Conservation (phyloP, 2,888 invertebrate genomes). For the Pachydiplax longipennis region DNA sequence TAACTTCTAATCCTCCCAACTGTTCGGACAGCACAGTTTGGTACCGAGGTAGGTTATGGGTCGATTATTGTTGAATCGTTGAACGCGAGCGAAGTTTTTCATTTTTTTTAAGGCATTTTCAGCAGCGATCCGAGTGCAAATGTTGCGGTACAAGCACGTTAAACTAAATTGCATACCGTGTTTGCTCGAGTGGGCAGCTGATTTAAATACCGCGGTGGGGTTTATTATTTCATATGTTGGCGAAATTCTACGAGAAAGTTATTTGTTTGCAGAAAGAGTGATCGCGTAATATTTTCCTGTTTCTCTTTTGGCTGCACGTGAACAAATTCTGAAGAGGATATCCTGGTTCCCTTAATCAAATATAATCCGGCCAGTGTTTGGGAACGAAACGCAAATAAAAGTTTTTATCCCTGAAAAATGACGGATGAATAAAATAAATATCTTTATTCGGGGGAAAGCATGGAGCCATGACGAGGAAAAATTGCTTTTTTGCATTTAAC, state of each 20-base stretch:
- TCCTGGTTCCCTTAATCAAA: not conserved
- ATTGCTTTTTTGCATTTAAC: no score
- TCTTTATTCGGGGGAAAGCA: no score
- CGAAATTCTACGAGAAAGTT: not conserved
- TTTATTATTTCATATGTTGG: not conserved
- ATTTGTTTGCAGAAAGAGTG: not conserved
- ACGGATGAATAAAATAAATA: no score
- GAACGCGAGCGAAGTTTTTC: not conserved
- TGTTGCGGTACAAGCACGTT: not conserved
- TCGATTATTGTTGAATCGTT: conserved; percentile 25
- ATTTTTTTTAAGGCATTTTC: not conserved
- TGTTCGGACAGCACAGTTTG: conserved; percentile 1
- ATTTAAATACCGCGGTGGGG: not conserved
- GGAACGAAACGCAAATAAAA: not conserved
- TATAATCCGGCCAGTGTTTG: not conserved
- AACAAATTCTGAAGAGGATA: not conserved
- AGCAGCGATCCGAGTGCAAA: not conserved
- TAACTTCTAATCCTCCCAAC: conserved; percentile 21
- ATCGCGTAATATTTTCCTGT: not conserved
- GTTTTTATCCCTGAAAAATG: not conserved
- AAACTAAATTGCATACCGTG: not conserved
- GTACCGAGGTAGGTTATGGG: not conserved
- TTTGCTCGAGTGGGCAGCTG: not conserved
- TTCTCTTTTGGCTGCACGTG: not conserved
- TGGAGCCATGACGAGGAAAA: no score